phyloP scores from a whole-genome alignment of 2,113 vertebrate species.

The Chionis minor region DNA sequence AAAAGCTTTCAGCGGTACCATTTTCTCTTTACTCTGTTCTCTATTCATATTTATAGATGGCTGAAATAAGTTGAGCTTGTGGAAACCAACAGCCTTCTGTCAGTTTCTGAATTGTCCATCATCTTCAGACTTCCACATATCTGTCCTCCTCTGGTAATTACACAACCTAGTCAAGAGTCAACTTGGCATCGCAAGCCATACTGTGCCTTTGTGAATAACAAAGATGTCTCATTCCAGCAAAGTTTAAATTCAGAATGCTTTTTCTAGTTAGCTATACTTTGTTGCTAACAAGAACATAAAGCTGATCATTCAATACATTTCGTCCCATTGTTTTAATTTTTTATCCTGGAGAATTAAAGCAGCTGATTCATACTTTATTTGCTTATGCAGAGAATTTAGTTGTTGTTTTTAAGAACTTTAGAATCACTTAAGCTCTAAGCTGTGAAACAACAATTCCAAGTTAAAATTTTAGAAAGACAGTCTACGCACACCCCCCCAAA shows the following conservation, averaged over 20 bases:
- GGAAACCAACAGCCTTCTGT: background rate
- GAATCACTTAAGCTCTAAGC: background rate
- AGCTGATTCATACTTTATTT: background rate
- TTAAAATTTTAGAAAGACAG: background rate
- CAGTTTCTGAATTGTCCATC: constrained; percentile 23
- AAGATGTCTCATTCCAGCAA: background rate
- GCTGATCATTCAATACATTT: background rate
- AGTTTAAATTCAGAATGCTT: background rate
- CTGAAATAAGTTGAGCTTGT: constrained; percentile 41
- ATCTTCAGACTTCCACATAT: background rate
- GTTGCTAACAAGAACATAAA: background rate
- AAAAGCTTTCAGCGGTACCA: background rate
- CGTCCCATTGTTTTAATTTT: background rate
- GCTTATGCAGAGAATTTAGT: background rate
- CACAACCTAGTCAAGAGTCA: background rate
- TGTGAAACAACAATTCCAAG: background rate
- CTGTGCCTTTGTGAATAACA: background rate
- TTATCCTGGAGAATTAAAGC: background rate
- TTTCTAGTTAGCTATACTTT: background rate
- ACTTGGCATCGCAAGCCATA: background rate
- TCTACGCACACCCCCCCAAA: background rate
- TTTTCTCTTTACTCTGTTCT: background rate
- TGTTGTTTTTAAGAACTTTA: background rate
- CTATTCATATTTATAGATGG: background rate
- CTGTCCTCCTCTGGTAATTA: constrained; percentile 4